Percentiles rank a stretch among this genome's conserved stretches.
Evolutionary conservation across 2,797 vertebrate species (phyloP).

Genomic region (Channa striata): DNA sequence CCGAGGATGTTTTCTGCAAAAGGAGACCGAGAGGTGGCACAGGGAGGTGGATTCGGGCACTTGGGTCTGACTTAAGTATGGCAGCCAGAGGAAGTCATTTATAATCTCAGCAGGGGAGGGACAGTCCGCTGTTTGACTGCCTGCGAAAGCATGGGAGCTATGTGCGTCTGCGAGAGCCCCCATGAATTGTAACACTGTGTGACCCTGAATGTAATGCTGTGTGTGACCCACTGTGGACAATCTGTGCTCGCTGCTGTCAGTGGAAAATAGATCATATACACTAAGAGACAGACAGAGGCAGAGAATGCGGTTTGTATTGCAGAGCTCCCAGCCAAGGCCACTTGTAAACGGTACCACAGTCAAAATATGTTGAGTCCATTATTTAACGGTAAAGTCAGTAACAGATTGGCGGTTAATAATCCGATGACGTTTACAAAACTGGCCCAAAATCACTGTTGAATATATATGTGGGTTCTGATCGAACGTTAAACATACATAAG

Average conservation of each 20-base stretch:
- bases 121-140: slow-evolving; percentile 58
- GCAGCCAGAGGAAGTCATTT: slow-evolving; percentile 81
- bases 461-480: background rate
- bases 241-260: slow-evolving; percentile 56
- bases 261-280: slow-evolving; percentile 55
- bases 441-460: background rate
- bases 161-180: slow-evolving; percentile 54
- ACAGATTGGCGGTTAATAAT: background rate
- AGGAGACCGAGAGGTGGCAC: slow-evolving; percentile 40
- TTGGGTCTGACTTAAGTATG: slow-evolving; percentile 59
- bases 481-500: no score
- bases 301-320: slow-evolving; percentile 43
- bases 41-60: slow-evolving; percentile 20
- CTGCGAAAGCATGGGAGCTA: slow-evolving; percentile 71
- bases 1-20: slow-evolving; percentile 31
- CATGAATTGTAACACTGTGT: slow-evolving; percentile 68
- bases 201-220: slow-evolving; percentile 70
- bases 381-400: background rate
- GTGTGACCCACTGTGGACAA: slow-evolving; percentile 82
- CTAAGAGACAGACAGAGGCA: slow-evolving; percentile 19
- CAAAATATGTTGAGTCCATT: slow-evolving; percentile 17
- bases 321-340: slow-evolving; percentile 39
- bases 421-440: no score
- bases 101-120: slow-evolving; percentile 69
- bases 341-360: slow-evolving; percentile 16